These are phyloP conservation scores for Diogma glabrata DNA, from an alignment of 2,888 invertebrate genomes.

Conservation along the genomic window DNA sequence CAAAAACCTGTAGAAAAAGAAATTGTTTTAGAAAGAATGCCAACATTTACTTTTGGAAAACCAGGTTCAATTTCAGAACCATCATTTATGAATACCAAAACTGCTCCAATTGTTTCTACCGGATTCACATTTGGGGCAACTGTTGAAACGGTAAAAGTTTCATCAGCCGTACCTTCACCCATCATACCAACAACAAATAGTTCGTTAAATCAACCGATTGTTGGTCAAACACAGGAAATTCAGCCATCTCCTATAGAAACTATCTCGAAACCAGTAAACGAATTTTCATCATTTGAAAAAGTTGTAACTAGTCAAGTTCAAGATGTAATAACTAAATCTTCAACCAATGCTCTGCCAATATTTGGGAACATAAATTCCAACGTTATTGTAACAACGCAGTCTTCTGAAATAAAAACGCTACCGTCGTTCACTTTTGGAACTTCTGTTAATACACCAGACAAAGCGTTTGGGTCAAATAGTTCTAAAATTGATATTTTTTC, in stretches of 20 bases:
- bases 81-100: neutral
- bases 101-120: neutral
- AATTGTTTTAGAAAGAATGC: no score
- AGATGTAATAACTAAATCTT: no score
- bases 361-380: no score
- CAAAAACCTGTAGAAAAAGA: no score
- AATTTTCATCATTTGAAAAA: no score
- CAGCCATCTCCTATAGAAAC: no score
- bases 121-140: conserved; percentile 11
- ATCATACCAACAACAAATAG: conserved; percentile 10
- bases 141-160: conserved; percentile 10
- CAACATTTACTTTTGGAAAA: conserved; percentile 31
- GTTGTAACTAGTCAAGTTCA: no score
- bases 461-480: neutral
- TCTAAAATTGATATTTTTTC: neutral
- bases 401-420: no score
- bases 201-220: conserved; percentile 12
- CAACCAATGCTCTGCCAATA: no score
- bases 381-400: no score
- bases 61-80: conserved; percentile 6
- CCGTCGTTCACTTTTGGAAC: neutral
- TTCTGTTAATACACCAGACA: neutral
- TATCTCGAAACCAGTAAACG: no score
- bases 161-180: conserved; percentile 10
- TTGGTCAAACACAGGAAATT: no score